Base-by-base conservation (phyloP, 2,113 vertebrate genomes). In the Bagarius yarrelli region DNA sequence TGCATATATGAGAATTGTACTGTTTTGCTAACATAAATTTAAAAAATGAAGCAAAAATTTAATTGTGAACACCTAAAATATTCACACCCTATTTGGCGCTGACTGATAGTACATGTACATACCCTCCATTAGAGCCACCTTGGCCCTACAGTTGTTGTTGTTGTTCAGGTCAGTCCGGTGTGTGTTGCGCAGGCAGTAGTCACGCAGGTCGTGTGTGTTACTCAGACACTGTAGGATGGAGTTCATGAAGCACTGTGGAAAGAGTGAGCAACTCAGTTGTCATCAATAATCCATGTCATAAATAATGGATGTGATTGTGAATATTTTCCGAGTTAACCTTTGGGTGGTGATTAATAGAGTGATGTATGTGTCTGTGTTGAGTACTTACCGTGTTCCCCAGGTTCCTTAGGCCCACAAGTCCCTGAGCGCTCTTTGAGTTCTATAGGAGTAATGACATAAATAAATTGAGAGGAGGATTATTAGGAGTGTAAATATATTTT, bases 181-280 rank as follows among this genome's bases (percentile, higher is more conserved):
- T 25, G 93, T 85, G 91, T 93, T 95, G 79, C 94, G 95, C 83
- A 98, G 91, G 89, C 97, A 99, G 86, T 97, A 99, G 83, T 99
- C 97, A 55, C 95, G 91, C 88, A 99, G 91, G 85, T 98, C 97
- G 3, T 93, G 92, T 21, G 96, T 98, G 90, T 98, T 98, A 81
- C 97, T 98, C 89, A 99, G 92, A 90, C 97, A 99, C 87, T 98
- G 97, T 18, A 99, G 94, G 87, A 99, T 96, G 77, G 96, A 98
- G 94, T 99, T 99, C 96, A 99, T 98, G 90, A 99, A 99, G 89
- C 97, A 99, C 96, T 98, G 89, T 25, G 88, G 87, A 88, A 71
- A 83, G 8, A 47, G 63, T 53, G 57, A 30, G 19, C 6, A 14
- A 73, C 23, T 23, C n/a, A 59, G 14, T 32, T 36, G 25, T 5